phyloP scores from a whole-genome alignment of 2,888 invertebrate species.

The Pristionchus mayeri region DNA sequence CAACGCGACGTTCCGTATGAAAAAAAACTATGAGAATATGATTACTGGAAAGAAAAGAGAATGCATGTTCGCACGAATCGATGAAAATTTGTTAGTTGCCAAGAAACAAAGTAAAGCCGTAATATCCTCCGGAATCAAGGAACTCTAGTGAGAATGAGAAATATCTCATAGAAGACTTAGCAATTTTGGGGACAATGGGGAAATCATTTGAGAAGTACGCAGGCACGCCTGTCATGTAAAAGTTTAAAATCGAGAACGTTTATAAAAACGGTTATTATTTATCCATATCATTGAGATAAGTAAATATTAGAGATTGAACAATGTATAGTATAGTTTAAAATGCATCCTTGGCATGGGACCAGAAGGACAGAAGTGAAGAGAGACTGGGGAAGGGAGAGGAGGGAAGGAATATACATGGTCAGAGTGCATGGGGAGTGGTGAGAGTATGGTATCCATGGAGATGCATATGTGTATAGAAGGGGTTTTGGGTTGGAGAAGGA shows the following conservation, averaged over 20 bases:
- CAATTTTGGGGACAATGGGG: not conserved
- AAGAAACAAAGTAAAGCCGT: not conserved
- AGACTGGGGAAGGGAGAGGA: not conserved
- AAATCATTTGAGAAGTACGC: not conserved
- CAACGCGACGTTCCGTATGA: too few species aligned
- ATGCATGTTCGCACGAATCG: not conserved
- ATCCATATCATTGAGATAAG: too few species aligned
- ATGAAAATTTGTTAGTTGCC: not conserved
- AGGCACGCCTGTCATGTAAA: too few species aligned
- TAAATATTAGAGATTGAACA: too few species aligned
- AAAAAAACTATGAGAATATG: too few species aligned
- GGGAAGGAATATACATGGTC: not conserved
- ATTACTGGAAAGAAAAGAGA: too few species aligned
- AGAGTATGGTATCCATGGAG: constrained; percentile 29
- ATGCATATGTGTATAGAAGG: not conserved
- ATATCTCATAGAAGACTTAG: too few species aligned
- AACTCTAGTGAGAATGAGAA: not conserved
- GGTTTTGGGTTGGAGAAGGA: not conserved
- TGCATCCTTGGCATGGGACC: not conserved
- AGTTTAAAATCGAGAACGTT: too few species aligned
- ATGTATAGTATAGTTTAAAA: constrained; percentile 15
- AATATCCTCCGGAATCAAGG: not conserved
- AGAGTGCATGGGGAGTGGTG: not conserved
- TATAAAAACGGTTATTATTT: too few species aligned
- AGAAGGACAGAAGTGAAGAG: not conserved